Evolutionary conservation across 2,888 invertebrate species (phyloP), one percentile per base, ranked within the genome.

Genomic region (Dryobota labecula): DNA sequence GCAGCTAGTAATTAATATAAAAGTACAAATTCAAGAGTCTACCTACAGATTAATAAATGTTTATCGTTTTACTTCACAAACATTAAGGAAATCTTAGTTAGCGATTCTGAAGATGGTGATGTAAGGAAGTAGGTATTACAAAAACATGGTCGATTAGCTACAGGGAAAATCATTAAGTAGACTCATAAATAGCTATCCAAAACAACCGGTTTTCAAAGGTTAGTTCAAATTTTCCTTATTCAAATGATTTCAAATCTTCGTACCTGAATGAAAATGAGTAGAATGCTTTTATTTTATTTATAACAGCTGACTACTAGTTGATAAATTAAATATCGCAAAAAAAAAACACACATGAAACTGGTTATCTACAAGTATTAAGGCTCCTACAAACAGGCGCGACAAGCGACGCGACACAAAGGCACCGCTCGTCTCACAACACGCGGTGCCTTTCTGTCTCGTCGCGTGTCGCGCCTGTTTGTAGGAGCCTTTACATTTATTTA

Each of bases 161-260:
- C n/a, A 38, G 2, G 58, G 64, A 41, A 65, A 65, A 57, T 58
- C 0, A 7, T 30, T 8, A n/a, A 15, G 15, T 11, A 58, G 2
- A 2, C 3, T 33, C 24, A 9, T 9, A 24, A 9, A 33, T 15
- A 33, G 20, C 5, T n/a, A n/a, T 24, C 11, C 11, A 45, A 64
- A 49, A 38, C 6, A 36, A 63, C 47, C 15, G 63, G 47, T 41
- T 49, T 30, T 30, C 33, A n/a, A 18, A 60, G 8, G 30, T 64
- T 20, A 1, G 3, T 36, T n/a, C 0, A 15, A 8, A 36, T 43
- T 69, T 53, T 66, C 69, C 67, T 66, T 67, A 43, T 13, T 2
- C 15, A 13, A 27, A 43, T 20, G 4, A 20, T 58, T 41, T 27
- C 0, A 13, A 27, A 27, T 43, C 13, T 43, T 43, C 15, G 5